Conservation (phyloP, 2,113 vertebrate species). For the Tragelaphus scriptus region DNA sequence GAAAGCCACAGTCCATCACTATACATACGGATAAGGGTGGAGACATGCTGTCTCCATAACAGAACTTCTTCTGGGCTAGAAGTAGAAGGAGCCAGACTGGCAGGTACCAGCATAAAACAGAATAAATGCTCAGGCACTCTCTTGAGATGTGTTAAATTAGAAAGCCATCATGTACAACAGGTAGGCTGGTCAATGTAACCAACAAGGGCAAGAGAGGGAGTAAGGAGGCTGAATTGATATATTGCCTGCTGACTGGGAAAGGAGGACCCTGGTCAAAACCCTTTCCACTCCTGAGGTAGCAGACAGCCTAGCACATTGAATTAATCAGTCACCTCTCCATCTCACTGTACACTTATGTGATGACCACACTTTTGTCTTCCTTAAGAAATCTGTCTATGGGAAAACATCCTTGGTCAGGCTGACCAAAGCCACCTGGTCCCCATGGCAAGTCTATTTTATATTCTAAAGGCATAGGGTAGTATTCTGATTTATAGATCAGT, state of each 20-base stretch:
- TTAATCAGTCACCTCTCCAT: not conserved
- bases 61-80: not conserved
- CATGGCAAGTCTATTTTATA: not conserved
- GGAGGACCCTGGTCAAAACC: not conserved
- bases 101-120: not conserved
- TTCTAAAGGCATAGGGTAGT: not conserved
- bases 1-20: not conserved
- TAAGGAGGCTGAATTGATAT: rapidly evolving
- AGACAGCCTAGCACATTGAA: not conserved
- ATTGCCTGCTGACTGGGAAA: not conserved
- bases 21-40: rapidly evolving
- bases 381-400: not conserved
- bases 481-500: not conserved
- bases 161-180: not conserved
- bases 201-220: not conserved
- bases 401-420: not conserved
- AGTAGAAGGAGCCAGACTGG: not conserved
- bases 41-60: not conserved
- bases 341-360: not conserved
- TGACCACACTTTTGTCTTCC: not conserved
- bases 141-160: not conserved
- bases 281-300: not conserved
- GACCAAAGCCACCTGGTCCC: not conserved
- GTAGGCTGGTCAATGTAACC: not conserved
- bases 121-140: not conserved